These are phyloP conservation scores for Bolinopsis microptera DNA, from an alignment of 37 sponge, comb jelly and placozoan species.

Conservation along the genomic window DNA sequence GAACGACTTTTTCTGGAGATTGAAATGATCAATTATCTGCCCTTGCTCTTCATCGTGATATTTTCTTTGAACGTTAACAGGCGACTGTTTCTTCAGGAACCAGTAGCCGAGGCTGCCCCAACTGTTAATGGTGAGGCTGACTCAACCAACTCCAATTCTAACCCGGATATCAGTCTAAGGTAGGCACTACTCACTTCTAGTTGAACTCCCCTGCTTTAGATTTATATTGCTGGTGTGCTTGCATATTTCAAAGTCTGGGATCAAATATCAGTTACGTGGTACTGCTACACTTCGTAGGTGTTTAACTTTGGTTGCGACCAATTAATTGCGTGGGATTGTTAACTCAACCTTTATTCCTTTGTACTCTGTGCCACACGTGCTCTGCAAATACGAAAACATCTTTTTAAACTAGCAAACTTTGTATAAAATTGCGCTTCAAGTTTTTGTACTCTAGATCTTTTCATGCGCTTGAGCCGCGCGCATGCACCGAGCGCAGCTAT, in stretches of 20 bases:
- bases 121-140: background rate
- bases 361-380: background rate
- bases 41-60: too few species aligned
- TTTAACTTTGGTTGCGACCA: background rate
- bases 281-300: background rate
- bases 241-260: background rate
- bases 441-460: background rate
- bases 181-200: background rate
- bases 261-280: background rate
- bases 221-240: background rate
- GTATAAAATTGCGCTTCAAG: background rate
- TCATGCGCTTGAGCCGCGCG: background rate
- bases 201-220: background rate
- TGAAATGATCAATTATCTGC: too few species aligned
- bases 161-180: slow-evolving; percentile 13
- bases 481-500: too few species aligned
- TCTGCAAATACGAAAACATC: slow-evolving; percentile 1
- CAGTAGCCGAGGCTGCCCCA: background rate
- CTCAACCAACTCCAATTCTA: background rate
- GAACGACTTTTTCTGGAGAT: too few species aligned
- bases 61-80: too few species aligned
- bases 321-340: background rate
- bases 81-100: too few species aligned
- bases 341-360: background rate
- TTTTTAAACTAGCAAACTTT: slow-evolving; percentile 54